These are phyloP conservation scores for Agonum fuliginosum DNA, from an alignment of 2,888 invertebrate species.

Conservation along the genomic window DNA sequence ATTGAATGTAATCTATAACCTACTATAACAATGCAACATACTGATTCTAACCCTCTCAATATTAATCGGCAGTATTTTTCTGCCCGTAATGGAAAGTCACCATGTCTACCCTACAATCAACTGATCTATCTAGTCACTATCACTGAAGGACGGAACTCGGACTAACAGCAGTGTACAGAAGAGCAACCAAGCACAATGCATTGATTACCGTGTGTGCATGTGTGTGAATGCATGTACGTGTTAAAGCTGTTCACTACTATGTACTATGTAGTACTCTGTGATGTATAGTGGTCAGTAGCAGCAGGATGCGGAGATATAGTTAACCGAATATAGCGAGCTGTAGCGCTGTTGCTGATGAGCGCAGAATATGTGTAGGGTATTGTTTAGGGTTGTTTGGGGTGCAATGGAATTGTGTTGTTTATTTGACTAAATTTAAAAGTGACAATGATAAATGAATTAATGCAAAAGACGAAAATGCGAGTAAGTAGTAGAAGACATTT, in stretches of 20 bases:
- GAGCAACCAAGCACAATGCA: conserved; percentile 23
- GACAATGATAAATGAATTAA: too few species aligned
- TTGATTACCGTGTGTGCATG: conserved; percentile 19
- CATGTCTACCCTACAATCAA: too few species aligned
- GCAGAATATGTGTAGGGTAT: conserved; percentile 8
- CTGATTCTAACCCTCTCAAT: too few species aligned
- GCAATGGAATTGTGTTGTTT: too few species aligned
- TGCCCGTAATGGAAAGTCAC: neutral
- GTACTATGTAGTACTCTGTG: conserved; percentile 7
- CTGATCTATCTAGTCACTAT: neutral
- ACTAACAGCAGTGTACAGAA: neutral
- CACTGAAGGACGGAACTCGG: neutral
- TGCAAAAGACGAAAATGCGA: neutral
- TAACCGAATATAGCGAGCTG: conserved; percentile 25
- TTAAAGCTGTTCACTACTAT: neutral
- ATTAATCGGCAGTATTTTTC: too few species aligned
- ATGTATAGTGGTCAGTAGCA: conserved; percentile 11
- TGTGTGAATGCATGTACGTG: neutral
- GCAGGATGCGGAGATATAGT: conserved; percentile 27
- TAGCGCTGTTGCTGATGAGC: too few species aligned
- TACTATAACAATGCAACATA: too few species aligned
- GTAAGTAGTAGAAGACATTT: too few species aligned
- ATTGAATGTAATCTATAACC: too few species aligned
- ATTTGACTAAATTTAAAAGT: neutral
- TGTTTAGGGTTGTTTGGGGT: conserved; percentile 15